A percentile compares a stretch with the other conserved stretches of the same genome.
These are phyloP conservation scores for Ptychadena robeensis DNA, from an alignment of 2,797 vertebrate species.

Conservation along the genomic window DNA sequence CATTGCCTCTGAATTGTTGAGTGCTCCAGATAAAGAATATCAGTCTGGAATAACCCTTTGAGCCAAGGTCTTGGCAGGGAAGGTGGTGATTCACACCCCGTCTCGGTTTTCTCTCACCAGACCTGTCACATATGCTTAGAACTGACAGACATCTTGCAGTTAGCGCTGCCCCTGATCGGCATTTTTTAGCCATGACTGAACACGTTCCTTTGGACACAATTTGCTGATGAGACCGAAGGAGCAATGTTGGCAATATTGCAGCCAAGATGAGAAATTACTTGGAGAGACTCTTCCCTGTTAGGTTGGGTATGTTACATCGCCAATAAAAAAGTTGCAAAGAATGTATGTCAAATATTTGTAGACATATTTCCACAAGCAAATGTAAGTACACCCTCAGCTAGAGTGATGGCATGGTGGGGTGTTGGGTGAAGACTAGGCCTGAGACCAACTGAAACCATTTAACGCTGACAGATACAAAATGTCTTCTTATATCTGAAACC, in stretches of 20 bases:
- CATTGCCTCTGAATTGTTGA: constrained; percentile 9
- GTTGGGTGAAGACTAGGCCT: too few relatives aligned
- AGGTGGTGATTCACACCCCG: constrained; percentile 15
- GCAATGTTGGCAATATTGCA: background rate
- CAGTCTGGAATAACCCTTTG: constrained; percentile 7
- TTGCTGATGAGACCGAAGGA: background rate
- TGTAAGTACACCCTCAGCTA: too few relatives aligned
- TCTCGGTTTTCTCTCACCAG: constrained; percentile 14
- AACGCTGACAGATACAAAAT: too few relatives aligned
- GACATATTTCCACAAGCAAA: too few relatives aligned
- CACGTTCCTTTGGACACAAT: background rate
- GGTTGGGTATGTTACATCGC: background rate
- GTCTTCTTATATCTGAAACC: too few relatives aligned
- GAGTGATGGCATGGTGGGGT: too few relatives aligned
- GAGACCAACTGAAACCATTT: too few relatives aligned
- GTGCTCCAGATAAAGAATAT: constrained; percentile 36
- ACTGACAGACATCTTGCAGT: constrained; percentile 22
- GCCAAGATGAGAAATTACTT: background rate
- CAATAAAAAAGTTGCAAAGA: background rate
- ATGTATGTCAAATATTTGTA: background rate
- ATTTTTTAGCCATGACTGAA: constrained; percentile 33
- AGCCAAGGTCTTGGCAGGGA: constrained; percentile 23
- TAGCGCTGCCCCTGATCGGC: constrained; percentile 12
- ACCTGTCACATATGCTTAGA: constrained; percentile 35
- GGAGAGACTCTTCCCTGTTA: background rate